These are phyloP conservation scores for Agonopterix alstromeriana DNA, from an alignment of 2,888 invertebrate species.

Conservation along the genomic window DNA sequence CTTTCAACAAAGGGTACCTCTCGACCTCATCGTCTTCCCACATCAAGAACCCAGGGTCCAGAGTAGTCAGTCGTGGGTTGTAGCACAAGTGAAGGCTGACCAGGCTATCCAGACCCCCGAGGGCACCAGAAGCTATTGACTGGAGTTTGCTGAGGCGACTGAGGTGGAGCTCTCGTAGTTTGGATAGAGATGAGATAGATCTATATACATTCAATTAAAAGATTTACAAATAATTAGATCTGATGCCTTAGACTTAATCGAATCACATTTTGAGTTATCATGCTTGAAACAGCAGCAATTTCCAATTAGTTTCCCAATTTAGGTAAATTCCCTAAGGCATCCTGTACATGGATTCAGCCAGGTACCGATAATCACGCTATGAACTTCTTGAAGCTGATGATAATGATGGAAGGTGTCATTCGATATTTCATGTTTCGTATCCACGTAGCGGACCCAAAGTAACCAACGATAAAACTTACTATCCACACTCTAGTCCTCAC, in stretches of 20 bases:
- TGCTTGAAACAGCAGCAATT: too few species aligned
- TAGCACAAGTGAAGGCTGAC: conserved; percentile 75
- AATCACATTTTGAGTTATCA: neutral
- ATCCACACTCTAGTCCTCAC: too few species aligned
- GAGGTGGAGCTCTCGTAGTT: conserved; percentile 78
- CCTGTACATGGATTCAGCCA: too few species aligned
- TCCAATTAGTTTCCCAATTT: too few species aligned
- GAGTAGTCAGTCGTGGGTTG: conserved; percentile 75
- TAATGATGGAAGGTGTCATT: too few species aligned
- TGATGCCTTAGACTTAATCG: neutral
- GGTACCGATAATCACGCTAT: too few species aligned
- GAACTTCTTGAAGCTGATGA: too few species aligned
- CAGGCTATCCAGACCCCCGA: conserved; percentile 51
- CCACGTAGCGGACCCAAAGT: too few species aligned
- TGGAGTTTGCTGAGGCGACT: conserved; percentile 77
- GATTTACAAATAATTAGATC: neutral
- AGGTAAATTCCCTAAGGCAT: too few species aligned
- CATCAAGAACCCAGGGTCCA: conserved; percentile 77
- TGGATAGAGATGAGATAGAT: conserved; percentile 73
- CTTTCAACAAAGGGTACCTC: conserved; percentile 78
- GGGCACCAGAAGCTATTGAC: conserved; percentile 63
- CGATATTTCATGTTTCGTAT: too few species aligned
- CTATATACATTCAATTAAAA: conserved; percentile 41
- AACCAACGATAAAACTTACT: too few species aligned
- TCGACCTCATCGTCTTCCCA: conserved; percentile 47